phyloP scores from a whole-genome alignment of 1,140 invertebrate genomes.

The Trachymyrmex cornetzi region DNA sequence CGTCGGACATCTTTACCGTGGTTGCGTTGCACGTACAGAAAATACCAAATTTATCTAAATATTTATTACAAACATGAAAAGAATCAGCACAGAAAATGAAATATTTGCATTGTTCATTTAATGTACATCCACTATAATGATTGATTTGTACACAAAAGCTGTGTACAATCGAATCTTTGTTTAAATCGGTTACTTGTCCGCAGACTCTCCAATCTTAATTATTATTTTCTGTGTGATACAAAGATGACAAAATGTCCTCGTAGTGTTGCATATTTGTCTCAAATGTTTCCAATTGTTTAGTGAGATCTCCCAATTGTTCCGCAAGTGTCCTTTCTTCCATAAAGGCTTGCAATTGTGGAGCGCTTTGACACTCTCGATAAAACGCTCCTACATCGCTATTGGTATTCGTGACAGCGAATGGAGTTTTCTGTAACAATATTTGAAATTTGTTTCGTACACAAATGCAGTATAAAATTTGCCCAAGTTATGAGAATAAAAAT shows the following conservation, averaged over 20 bases:
- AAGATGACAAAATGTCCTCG: conserved; percentile 90
- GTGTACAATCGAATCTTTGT: conserved; percentile 46
- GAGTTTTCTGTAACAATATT: conserved; percentile 87
- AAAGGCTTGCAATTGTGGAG: conserved; percentile 90
- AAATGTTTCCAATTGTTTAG: conserved; percentile 91
- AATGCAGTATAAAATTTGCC: conserved; percentile 25
- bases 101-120: not conserved
- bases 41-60: not conserved
- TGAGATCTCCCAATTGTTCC: conserved; percentile 90
- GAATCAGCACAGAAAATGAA: not conserved
- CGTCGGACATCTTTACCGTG: not conserved
- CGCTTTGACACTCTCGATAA: conserved; percentile 93
- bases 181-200: conserved; percentile 16
- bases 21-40: not conserved
- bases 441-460: not conserved
- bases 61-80: not conserved
- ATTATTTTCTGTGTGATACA: conserved; percentile 88
- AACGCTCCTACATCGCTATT: conserved; percentile 91
- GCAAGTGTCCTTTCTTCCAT: conserved; percentile 88
- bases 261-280: conserved; percentile 92
- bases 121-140: not conserved
- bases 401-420: conserved; percentile 88
- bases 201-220: conserved; percentile 80
- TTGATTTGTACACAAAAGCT: conserved; percentile 36
- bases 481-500: conserved; percentile 19